A percentile compares a stretch with the other conserved stretches of the same genome.
Evolutionary conservation across 2,113 vertebrate species (phyloP).

Genomic region (Lagopus leucura): DNA sequence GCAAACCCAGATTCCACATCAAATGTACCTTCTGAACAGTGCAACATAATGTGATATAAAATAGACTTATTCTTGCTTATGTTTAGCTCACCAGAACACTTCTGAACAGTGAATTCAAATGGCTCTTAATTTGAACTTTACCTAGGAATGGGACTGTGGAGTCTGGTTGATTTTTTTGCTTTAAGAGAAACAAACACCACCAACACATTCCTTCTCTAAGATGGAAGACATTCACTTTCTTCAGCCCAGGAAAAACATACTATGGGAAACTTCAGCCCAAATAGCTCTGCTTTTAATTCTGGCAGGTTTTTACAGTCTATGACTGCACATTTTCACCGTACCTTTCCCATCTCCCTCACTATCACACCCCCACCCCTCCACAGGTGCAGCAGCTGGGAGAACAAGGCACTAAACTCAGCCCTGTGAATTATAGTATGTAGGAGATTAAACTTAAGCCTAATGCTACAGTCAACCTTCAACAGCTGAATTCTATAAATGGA

Average conservation of each 20-base stretch:
- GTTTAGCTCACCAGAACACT: background rate
- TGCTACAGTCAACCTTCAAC: slow-evolving; percentile 73
- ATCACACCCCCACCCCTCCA: slow-evolving; percentile 41
- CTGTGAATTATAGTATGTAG: slow-evolving; percentile 73
- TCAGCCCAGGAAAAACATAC: background rate
- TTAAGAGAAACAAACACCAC: background rate
- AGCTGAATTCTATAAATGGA: slow-evolving; percentile 80
- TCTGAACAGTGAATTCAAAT: background rate
- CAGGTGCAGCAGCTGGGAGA: slow-evolving; percentile 41
- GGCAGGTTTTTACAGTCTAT: background rate
- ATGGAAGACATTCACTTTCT: background rate
- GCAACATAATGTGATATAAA: background rate
- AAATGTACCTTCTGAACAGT: background rate
- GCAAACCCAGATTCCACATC: slow-evolving; percentile 5
- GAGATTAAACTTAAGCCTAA: slow-evolving; percentile 80
- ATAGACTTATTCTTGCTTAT: background rate
- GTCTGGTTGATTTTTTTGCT: background rate
- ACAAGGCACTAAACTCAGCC: slow-evolving; percentile 26
- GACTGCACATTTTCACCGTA: background rate
- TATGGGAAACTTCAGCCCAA: background rate
- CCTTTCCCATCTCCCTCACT: slow-evolving; percentile 15
- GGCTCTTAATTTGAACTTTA: background rate
- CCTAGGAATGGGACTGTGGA: background rate
- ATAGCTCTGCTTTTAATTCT: background rate
- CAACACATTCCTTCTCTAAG: background rate